A percentile compares a stretch with the other conserved stretches of the same genome.
Evolutionary conservation across 1,140 invertebrate species (phyloP).

Genomic region (Drosophila burlai): DNA sequence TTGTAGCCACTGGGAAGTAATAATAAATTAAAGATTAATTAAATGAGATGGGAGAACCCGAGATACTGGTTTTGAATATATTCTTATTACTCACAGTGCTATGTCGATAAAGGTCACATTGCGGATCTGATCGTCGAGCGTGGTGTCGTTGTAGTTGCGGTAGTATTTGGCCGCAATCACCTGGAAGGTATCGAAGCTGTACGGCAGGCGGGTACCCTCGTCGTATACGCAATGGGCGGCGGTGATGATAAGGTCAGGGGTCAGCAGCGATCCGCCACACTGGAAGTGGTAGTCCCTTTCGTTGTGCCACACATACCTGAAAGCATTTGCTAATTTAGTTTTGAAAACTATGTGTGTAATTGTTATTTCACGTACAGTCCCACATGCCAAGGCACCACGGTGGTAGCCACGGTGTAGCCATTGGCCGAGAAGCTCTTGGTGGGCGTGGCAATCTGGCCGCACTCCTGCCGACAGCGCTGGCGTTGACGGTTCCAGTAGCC

Average conservation of each 20-base stretch:
- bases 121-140: conserved; percentile 15
- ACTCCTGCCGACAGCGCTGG: conserved; percentile 55
- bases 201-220: conserved; percentile 19
- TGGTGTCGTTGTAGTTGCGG: conserved; percentile 39
- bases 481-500: conserved; percentile 60
- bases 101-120: conserved; percentile 52
- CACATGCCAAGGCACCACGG: conserved; percentile 86
- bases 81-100: conserved; percentile 23
- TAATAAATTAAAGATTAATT: not conserved
- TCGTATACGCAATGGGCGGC: conserved; percentile 72
- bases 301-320: conserved; percentile 56
- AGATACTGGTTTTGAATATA: not conserved
- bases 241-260: conserved; percentile 68
- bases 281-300: conserved; percentile 80
- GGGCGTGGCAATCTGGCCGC: conserved; percentile 68
- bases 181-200: conserved; percentile 32
- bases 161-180: conserved; percentile 65
- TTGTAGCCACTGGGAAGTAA: conserved; percentile 35
- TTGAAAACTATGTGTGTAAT: not conserved
- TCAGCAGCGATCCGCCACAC: conserved; percentile 86
- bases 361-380: conserved; percentile 82
- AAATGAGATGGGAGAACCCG: not conserved
- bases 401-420: conserved; percentile 51
- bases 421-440: conserved; percentile 51
- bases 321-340: not conserved